Evolutionary conservation across 2,888 invertebrate species (phyloP), one percentile per base, ranked within the genome.

Genomic region (Folsomia candida): DNA sequence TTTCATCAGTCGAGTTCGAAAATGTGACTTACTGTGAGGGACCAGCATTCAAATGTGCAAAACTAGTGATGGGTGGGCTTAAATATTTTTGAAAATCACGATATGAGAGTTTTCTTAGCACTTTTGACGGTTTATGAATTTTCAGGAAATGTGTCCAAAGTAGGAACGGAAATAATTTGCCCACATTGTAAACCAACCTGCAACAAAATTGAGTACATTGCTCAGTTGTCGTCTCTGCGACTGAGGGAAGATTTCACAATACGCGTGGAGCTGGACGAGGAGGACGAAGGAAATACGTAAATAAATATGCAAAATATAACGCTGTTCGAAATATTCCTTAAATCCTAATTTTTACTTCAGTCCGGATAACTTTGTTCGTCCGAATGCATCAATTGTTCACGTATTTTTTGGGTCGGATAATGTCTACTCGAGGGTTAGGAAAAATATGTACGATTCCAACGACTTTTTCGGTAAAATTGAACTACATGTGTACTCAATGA

Each of bases 241-340:
- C 20, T 60, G 22, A 25, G 6, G 6, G 6, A 60, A 4, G 25
- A 60, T 25, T 25, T 37, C 37, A 37, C 37, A 14, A 37, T 37
- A 4, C 4, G 14, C 6, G 37, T 37, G 4, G 6, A 37, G 4
- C 37, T 9, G 20, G 22, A 4, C 4, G 63, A 63, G 37, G 37
- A 63, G 63, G 29, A 63, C 28, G 24, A 63, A 37, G 37, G 66
- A 70, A 18, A 70, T 37, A 27, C 66, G 37, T 37, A 14, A 37
- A 14, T 4, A 37, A 37, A 37, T 14, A 14, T 37, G 14, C n/a
- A n/a, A n/a, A n/a, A n/a, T n/a, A n/a, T n/a, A n/a, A n/a, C n/a
- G n/a, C n/a, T n/a, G n/a, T n/a, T n/a, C n/a, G n/a, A n/a, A n/a
- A n/a, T n/a, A n/a, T n/a, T n/a, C n/a, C n/a, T n/a, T n/a, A n/a